Conservation (phyloP, 2,797 vertebrate species). For the Poecile montanus region DNA sequence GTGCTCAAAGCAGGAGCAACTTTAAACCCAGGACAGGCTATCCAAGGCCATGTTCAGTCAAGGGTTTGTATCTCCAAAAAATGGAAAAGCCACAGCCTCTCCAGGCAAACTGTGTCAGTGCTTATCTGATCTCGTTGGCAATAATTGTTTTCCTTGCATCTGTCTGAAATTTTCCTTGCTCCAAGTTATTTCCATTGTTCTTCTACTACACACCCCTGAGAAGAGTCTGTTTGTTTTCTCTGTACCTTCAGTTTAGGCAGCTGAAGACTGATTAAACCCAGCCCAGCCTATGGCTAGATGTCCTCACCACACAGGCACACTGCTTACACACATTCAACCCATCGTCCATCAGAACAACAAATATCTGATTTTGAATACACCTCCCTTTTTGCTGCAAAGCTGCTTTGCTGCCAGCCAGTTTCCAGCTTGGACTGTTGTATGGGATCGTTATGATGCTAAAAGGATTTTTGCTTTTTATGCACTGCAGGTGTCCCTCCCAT, state of each 20-base stretch:
- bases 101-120: neutral
- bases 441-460: neutral
- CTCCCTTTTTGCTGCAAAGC: neutral
- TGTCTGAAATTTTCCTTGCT: neutral
- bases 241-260: neutral
- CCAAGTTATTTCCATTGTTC: neutral
- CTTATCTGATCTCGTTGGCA: neutral
- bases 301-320: neutral
- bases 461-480: neutral
- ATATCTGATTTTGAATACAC: neutral
- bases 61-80: neutral
- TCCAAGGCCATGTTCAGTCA: neutral
- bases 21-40: neutral
- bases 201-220: neutral
- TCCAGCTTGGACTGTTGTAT: neutral
- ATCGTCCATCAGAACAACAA: neutral
- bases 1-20: neutral
- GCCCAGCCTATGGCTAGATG: neutral
- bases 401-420: neutral
- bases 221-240: neutral
- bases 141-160: neutral
- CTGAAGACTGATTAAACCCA: neutral
- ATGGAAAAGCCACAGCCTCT: neutral
- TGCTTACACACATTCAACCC: neutral
- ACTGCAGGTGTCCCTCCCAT: neutral